Conservation (phyloP, 2,888 invertebrate genomes). For the Punctoribates punctum region DNA sequence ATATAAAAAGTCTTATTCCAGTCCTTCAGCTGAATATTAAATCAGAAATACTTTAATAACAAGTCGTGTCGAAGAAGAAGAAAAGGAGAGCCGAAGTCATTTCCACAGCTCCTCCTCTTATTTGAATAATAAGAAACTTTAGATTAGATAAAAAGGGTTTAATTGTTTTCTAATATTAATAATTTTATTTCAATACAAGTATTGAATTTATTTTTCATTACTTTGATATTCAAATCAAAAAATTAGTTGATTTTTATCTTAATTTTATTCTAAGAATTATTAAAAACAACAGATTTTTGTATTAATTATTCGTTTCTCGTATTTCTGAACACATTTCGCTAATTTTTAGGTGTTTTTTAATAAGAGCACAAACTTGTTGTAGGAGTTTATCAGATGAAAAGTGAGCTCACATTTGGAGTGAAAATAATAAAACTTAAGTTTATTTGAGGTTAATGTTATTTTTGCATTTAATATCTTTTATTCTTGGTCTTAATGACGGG, state of each 20-base stretch:
- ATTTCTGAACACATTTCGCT: not conserved
- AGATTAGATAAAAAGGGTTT: too few relatives aligned
- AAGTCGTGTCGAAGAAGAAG: too few relatives aligned
- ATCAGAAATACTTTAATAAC: too few relatives aligned
- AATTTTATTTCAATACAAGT: too few relatives aligned
- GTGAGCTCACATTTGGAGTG: not conserved
- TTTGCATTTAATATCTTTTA: not conserved
- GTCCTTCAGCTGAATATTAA: too few relatives aligned
- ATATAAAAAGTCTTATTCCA: too few relatives aligned
- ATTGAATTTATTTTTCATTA: too few relatives aligned
- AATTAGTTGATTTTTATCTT: not conserved
- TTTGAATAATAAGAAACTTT: too few relatives aligned
- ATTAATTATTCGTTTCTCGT: not conserved
- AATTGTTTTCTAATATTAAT: too few relatives aligned
- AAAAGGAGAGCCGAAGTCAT: too few relatives aligned
- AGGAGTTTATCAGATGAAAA: slow-evolving; percentile 2
- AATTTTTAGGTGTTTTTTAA: slow-evolving; percentile 12
- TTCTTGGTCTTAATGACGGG: not conserved
- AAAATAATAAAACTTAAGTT: not conserved
- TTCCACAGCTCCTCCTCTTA: too few relatives aligned
- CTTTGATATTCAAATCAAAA: not conserved
- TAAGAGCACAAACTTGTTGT: not conserved
- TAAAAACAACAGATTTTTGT: not conserved
- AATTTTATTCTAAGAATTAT: too few relatives aligned
- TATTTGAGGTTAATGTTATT: slow-evolving; percentile 22